Evolutionary conservation across 2,797 vertebrate genomes (phyloP), one percentile per base, ranked within the genome.

Genomic region (Typhlichthys eigenmanni): DNA sequence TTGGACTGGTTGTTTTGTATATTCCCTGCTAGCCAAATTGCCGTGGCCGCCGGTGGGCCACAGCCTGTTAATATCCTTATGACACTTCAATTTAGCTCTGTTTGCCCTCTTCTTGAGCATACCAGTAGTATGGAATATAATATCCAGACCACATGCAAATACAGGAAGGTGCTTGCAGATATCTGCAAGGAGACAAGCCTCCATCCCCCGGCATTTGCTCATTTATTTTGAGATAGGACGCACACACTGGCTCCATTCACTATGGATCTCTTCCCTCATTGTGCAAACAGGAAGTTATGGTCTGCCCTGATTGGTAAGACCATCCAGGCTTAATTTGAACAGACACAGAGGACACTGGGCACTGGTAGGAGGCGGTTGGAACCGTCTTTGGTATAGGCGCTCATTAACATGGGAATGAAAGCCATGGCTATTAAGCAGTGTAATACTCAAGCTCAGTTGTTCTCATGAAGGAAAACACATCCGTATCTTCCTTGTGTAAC

Each of bases 61-160:
- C 58, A 70, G 74, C 63, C 69, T 72, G 68, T 85, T 83, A 84
- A 85, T 85, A 84, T 79, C 74, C 69, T 77, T 74, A 77, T 83
- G 79, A 85, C 79, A 83, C 71, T 78, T 81, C 63, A 69, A 64
- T 82, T 78, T 77, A 24, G 32, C 59, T 62, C 51, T 53, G 19
- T 65, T 46, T 64, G 14, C 55, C 38, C 5, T 38, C 7, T 38
- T 38, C 34, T 38, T 38, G 34, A 38, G 34, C 34, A 38, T 57
- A 43, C 56, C 55, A 51, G 72, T 12, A 0, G 43, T 62, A 38
- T 55, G n/a, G 16, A 47, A 68, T 75, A 75, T 55, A 60, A 47
- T 29, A 14, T 67, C 19, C 13, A 13, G 1, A 19, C 61, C 54
- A 74, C 53, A 61, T 60, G 61, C 49, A 67, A n/a, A 54, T 29